Evolutionary conservation across 2,888 invertebrate genomes (phyloP).

Genomic region (Hypomecis punctinalis): DNA sequence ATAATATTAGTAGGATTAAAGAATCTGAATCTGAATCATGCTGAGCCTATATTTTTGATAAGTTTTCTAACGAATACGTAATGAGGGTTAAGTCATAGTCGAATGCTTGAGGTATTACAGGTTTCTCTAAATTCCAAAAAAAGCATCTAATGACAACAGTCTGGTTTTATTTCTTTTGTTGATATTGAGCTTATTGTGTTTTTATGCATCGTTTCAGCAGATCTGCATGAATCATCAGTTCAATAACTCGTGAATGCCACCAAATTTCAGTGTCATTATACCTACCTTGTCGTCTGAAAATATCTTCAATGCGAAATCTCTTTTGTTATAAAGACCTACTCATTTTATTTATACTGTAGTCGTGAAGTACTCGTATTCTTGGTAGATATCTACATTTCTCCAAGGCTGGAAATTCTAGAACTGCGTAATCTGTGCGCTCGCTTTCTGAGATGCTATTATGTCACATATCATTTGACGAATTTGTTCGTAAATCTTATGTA

Average conservation of each 20-base stretch:
- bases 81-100: too few relatives aligned
- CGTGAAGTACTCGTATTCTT: neutral
- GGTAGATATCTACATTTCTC: neutral
- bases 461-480: neutral
- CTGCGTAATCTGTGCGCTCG: neutral
- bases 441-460: neutral
- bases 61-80: too few relatives aligned
- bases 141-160: conserved; percentile 4
- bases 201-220: conserved; percentile 10
- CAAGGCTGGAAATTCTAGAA: neutral
- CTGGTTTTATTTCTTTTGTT: conserved; percentile 15
- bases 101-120: too few relatives aligned
- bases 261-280: neutral
- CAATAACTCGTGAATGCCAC: conserved; percentile 5
- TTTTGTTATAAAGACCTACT: conserved; percentile 1
- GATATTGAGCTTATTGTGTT: conserved; percentile 1
- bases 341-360: neutral
- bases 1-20: too few relatives aligned
- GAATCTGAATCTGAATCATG: too few relatives aligned
- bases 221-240: conserved; percentile 20
- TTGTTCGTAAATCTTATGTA: neutral
- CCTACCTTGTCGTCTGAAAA: neutral
- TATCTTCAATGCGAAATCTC: neutral
- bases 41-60: too few relatives aligned
- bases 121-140: neutral